Conservation (phyloP, 2,797 vertebrate genomes). For the Acrossocheilus fasciatus region DNA sequence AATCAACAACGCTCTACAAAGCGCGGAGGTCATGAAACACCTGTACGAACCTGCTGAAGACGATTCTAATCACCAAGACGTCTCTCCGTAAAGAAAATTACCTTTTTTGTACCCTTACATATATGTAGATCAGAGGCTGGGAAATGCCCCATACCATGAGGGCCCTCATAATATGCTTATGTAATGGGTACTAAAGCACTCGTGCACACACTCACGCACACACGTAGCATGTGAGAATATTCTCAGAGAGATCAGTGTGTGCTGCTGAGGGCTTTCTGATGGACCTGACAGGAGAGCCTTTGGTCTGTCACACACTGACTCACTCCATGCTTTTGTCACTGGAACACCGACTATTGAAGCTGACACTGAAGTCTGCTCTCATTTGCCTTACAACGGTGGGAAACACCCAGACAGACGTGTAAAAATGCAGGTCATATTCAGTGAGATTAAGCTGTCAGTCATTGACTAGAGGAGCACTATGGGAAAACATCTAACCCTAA, state of each 20-base stretch:
- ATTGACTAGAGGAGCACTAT: background rate
- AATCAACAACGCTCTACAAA: background rate
- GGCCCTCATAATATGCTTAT: constrained; percentile 5
- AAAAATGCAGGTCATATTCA: constrained; percentile 18
- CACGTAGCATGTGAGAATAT: constrained; percentile 25
- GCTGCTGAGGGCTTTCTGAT: constrained; percentile 22
- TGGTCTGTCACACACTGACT: constrained; percentile 22
- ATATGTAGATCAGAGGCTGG: background rate
- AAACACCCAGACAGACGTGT: constrained; percentile 25
- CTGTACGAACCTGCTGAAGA: background rate
- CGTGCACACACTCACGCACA: background rate
- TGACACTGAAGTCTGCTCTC: constrained; percentile 29
- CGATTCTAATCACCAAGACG: background rate
- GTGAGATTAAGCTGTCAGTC: constrained; percentile 39
- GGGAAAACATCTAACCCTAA: background rate
- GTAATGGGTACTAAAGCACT: constrained; percentile 10
- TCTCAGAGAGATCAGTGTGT: constrained; percentile 40
- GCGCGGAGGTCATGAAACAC: background rate
- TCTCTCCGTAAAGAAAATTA: background rate
- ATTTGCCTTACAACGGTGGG: constrained; percentile 26
- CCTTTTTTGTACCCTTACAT: background rate
- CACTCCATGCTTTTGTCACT: constrained; percentile 25
- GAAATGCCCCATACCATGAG: background rate
- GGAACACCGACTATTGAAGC: constrained; percentile 20
- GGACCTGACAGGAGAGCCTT: constrained; percentile 27